phyloP scores from a whole-genome alignment of 2,888 invertebrate genomes.

The Alviniconcha strummeri region DNA sequence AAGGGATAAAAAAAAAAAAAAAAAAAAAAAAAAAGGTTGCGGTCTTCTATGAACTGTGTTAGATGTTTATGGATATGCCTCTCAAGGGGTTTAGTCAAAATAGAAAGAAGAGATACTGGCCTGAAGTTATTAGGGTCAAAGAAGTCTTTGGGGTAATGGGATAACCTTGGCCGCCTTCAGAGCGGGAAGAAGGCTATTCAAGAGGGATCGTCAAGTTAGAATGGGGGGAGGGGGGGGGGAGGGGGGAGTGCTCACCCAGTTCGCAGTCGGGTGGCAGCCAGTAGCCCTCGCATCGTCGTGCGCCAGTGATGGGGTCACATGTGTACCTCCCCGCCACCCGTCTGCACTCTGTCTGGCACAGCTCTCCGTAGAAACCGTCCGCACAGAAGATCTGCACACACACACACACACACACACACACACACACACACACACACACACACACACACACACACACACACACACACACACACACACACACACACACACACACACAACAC shows the following conservation, averaged over 20 bases:
- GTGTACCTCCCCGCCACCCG: not conserved
- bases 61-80: no score
- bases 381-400: slow-evolving; percentile 13
- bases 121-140: no score
- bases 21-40: no score
- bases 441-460: not conserved
- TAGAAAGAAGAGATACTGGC: no score
- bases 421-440: not conserved
- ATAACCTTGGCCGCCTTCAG: no score
- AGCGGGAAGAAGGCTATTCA: no score
- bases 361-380: not conserved
- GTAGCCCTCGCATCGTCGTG: not conserved
- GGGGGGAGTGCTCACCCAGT: not conserved
- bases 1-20: no score
- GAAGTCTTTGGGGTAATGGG: no score
- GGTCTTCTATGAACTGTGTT: no score
- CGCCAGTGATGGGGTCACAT: not conserved
- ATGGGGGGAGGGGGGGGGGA: no score
- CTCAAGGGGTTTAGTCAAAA: no score
- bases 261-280: not conserved
- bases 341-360: not conserved
- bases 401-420: not conserved
- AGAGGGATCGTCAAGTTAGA: no score
- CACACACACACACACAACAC: not conserved
- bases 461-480: not conserved